Evolutionary conservation across 2,888 invertebrate genomes (phyloP).

Genomic region (Hyles lineata): DNA sequence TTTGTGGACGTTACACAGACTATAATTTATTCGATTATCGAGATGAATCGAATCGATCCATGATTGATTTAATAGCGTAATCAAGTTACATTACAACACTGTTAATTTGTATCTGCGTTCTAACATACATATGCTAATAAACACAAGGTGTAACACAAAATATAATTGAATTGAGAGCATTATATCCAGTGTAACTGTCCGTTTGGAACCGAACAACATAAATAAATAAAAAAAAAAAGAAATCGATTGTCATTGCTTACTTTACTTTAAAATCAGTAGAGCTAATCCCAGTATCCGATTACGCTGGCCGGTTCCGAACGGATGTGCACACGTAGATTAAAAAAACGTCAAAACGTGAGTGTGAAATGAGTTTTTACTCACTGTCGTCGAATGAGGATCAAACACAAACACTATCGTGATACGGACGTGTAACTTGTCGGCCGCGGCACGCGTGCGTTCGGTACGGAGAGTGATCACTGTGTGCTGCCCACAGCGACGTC

Average conservation of each 20-base stretch:
- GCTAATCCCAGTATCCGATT: conserved; percentile 52
- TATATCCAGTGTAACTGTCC: conserved; percentile 42
- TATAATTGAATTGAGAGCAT: background rate
- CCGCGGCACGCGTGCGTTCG: conserved; percentile 61
- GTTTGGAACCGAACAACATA: conserved; percentile 50
- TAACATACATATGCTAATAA: background rate
- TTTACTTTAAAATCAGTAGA: conserved; percentile 47
- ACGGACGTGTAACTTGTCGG: conserved; percentile 32
- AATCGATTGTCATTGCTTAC: conserved; percentile 45
- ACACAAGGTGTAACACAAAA: background rate
- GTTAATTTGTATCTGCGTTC: background rate
- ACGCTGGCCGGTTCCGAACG: conserved; percentile 49
- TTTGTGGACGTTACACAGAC: conserved; percentile 11
- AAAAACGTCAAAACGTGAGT: conserved; percentile 29
- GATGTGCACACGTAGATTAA: conserved; percentile 43
- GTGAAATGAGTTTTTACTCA: conserved; percentile 59
- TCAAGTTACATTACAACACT: background rate
- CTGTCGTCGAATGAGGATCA: conserved; percentile 57
- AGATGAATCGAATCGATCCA: background rate
- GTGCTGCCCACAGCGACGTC: conserved; percentile 61
- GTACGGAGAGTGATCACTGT: conserved; percentile 59
- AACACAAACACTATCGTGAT: conserved; percentile 62
- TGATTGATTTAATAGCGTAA: conserved; percentile 14
- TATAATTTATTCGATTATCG: conserved; percentile 11
- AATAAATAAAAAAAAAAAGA: conserved; percentile 35